Evolutionary conservation across 1,140 invertebrate species (phyloP), one percentile per base, ranked within the genome.

Genomic region (Drosophila santomea): DNA sequence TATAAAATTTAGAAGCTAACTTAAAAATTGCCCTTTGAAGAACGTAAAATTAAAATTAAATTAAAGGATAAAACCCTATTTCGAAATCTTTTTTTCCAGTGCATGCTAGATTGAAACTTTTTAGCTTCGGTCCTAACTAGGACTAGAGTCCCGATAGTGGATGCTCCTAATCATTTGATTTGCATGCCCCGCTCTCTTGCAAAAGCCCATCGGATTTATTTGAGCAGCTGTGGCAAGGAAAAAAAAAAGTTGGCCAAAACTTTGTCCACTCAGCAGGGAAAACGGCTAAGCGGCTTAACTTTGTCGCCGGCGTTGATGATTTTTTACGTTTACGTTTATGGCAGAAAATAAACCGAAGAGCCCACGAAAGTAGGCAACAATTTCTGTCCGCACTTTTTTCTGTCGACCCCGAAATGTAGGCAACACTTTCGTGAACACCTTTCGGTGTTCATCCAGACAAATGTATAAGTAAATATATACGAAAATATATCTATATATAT

Each of bases 111-210:
- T 82, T 54, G 63, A 82, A 82, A 78, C 52, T 75, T 66, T 58
- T 7, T 36, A 14, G 2, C 20, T 20, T 32, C 17, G 23, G 10
- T 54, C 73, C 72, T 58, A 58, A 75, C 71, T 74, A 74, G 59
- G 23, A 2, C 57, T 62, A 74, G 28, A 74, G 28, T 61, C 41
- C 20, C 47, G 62, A 72, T 72, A 60, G 72, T 57, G 47, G 43
- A 74, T 78, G 78, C 63, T 68, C 67, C 78, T 81, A 85, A 86
- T 85, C 82, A 82, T 85, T 86, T 79, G 83, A 88, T 86, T 86
- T 86, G 83, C 75, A 83, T 78, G 52, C 36, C 47, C 35, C 39
- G 17, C 45, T 51, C 41, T 45, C 45, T 23, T 35, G 57, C 25
- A 54, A 44, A 38, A 20, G 32, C 35, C 17, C 17, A 50, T 23